Evolutionary conservation across 2,113 vertebrate genomes (phyloP).

Genomic region (Datnioides undecimradiatus): DNA sequence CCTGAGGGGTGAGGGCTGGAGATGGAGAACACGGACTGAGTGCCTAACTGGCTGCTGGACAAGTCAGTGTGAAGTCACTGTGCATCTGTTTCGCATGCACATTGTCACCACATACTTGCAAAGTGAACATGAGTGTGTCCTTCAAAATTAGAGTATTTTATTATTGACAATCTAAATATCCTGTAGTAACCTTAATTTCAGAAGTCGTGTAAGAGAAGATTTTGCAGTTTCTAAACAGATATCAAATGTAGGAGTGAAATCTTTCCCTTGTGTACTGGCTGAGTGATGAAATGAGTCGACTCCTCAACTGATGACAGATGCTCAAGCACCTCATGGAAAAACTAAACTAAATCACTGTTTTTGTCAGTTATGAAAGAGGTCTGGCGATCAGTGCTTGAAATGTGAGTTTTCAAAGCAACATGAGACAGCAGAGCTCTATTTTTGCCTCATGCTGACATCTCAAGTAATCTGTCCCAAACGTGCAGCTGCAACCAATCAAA

Average conservation of each 20-base stretch:
- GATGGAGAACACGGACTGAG: slow-evolving; percentile 53
- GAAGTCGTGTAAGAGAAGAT: slow-evolving; percentile 7
- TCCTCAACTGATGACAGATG: slow-evolving; percentile 42
- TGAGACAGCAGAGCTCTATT: slow-evolving; percentile 43
- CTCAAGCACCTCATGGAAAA: slow-evolving; percentile 66
- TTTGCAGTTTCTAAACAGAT: slow-evolving; percentile 14
- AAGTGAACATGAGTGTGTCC: slow-evolving; percentile 23
- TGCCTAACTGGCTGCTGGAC: slow-evolving; percentile 60
- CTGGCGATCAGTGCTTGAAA: slow-evolving; percentile 28
- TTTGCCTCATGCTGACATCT: slow-evolving; percentile 54
- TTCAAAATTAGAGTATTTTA: slow-evolving; percentile 21
- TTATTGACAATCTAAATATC: slow-evolving; percentile 17
- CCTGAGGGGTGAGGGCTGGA: slow-evolving; percentile 59
- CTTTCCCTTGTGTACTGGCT: slow-evolving; percentile 19
- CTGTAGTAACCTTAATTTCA: not conserved
- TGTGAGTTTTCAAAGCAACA: slow-evolving; percentile 34
- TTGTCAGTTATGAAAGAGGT: slow-evolving; percentile 49
- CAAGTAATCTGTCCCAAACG: slow-evolving; percentile 28
- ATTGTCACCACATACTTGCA: slow-evolving; percentile 45
- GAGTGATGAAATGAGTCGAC: slow-evolving; percentile 43
- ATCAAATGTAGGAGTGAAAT: slow-evolving; percentile 42
- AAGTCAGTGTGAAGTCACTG: slow-evolving; percentile 37
- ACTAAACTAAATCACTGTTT: slow-evolving; percentile 46
- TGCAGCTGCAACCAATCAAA: slow-evolving; percentile 48
- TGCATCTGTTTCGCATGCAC: slow-evolving; percentile 60